Evolutionary conservation across 2,113 vertebrate species (phyloP).

Genomic region (Chiloscyllium plagiosum): DNA sequence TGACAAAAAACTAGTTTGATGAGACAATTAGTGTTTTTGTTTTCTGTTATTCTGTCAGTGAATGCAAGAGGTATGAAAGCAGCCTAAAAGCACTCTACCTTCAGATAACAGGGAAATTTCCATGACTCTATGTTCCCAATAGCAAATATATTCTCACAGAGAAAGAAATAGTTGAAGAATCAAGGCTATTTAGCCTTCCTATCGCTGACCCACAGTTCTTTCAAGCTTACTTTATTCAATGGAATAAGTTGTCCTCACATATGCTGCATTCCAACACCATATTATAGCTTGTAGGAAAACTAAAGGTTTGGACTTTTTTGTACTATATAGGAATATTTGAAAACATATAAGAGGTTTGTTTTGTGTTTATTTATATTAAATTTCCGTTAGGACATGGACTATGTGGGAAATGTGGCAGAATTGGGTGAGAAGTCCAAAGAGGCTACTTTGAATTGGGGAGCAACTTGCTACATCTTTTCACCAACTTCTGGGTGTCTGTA

Average conservation of each 20-base stretch:
- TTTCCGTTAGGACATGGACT: neutral
- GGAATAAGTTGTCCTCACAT: neutral
- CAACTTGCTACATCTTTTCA: too few relatives aligned
- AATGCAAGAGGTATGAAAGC: slow-evolving; percentile 47
- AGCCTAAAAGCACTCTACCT: slow-evolving; percentile 45
- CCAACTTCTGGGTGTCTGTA: too few relatives aligned
- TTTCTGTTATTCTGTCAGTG: slow-evolving; percentile 50
- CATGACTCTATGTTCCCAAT: slow-evolving; percentile 41
- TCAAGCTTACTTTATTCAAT: neutral
- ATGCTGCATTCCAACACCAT: neutral
- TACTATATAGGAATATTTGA: neutral
- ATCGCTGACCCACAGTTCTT: neutral
- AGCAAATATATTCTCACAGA: slow-evolving; percentile 45
- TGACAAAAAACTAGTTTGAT: slow-evolving; percentile 52
- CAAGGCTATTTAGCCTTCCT: too few relatives aligned
- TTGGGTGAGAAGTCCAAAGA: too few relatives aligned
- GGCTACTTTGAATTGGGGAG: too few relatives aligned
- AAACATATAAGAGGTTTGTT: neutral
- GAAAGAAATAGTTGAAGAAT: neutral
- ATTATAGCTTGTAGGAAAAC: neutral
- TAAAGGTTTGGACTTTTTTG: neutral
- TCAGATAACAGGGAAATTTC: neutral
- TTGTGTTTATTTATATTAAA: neutral
- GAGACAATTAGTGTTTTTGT: slow-evolving; percentile 68
- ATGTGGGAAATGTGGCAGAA: too few relatives aligned